Base-by-base conservation (phyloP, 2,888 invertebrate species). In the Heteromyza rotundicornis region DNA sequence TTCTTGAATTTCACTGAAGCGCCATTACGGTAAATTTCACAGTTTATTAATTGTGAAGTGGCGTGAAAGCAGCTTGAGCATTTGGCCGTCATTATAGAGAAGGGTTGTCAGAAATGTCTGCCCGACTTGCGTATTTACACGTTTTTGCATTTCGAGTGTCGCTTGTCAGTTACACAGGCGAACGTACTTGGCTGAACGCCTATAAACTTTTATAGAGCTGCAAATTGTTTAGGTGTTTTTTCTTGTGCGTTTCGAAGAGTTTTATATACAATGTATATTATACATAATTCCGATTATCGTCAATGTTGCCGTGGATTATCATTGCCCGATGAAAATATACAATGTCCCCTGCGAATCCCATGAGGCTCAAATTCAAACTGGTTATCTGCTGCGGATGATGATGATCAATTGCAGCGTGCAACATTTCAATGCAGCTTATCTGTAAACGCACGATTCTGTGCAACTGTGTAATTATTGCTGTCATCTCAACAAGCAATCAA, bases 311-410 rank as follows among this genome's bases (percentile, higher is more conserved):
- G n/a, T n/a, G n/a, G n/a, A n/a, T n/a, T n/a, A n/a, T n/a, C n/a
- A n/a, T n/a, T n/a, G n/a, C n/a, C n/a, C n/a, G n/a, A n/a, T n/a
- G n/a, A n/a, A n/a, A n/a, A n/a, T n/a, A n/a, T n/a, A n/a, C n/a
- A n/a, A n/a, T n/a, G n/a, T n/a, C n/a, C n/a, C n/a, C n/a, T n/a
- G n/a, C n/a, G n/a, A n/a, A n/a, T 40, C 14, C 40, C 40, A 40
- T 40, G 40, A n/a, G 5, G n/a, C 40, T 40, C 40, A 40, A 40
- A 40, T 40, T 40, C 40, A n/a, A 40, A 40, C 40, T 40, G 40
- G 40, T 40, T 40, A 27, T 5, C 27, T 10, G 27, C 27, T 27
- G 27, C 27, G 27, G 27, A 27, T 27, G 27, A 27, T 7, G 27
- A 27, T 27, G 27, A 27, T 27, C 27, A 27, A 27, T 27, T 27